Percentiles rank a stretch among this genome's conserved stretches.
These are phyloP conservation scores for Dugesia japonica DNA, from an alignment of 2,888 invertebrate species.

Conservation along the genomic window DNA sequence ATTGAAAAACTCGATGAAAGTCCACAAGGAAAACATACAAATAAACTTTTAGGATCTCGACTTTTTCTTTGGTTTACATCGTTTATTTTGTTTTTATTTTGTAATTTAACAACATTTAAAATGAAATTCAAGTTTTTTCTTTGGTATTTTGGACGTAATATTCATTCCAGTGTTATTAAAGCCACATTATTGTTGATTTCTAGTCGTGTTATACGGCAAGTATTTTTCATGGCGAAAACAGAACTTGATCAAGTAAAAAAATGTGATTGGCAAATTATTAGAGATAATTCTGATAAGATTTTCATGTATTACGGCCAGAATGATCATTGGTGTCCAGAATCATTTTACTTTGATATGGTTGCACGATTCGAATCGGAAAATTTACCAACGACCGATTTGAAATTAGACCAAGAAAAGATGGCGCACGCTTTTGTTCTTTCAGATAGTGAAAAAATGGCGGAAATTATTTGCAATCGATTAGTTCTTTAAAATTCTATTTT, in stretches of 20 bases:
- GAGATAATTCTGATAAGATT: constrained; percentile 54
- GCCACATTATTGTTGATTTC: constrained; percentile 17
- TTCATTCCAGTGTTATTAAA: not conserved
- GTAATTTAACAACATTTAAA: not conserved
- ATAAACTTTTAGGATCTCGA: constrained; percentile 36
- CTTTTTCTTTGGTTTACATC: not conserved
- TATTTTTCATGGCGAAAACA: constrained; percentile 46
- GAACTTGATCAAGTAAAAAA: constrained; percentile 62
- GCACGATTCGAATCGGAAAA: not conserved
- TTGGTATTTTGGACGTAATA: not conserved
- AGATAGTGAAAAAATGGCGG: not conserved
- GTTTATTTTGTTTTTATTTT: not conserved
- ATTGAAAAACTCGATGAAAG: constrained; percentile 65
- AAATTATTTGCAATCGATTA: too few relatives aligned
- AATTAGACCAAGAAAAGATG: not conserved
- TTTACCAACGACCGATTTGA: not conserved
- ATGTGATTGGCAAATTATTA: constrained; percentile 54
- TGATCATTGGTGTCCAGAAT: constrained; percentile 69
- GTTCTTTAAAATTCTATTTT: too few relatives aligned
- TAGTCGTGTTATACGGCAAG: constrained; percentile 37
- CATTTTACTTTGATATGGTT: not conserved
- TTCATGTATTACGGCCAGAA: constrained; percentile 63
- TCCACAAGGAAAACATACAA: constrained; percentile 56
- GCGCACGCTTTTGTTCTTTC: not conserved
- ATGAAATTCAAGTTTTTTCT: not conserved